Evolutionary conservation across 2,888 invertebrate genomes (phyloP).

Genomic region (Marronus borbonicus): DNA sequence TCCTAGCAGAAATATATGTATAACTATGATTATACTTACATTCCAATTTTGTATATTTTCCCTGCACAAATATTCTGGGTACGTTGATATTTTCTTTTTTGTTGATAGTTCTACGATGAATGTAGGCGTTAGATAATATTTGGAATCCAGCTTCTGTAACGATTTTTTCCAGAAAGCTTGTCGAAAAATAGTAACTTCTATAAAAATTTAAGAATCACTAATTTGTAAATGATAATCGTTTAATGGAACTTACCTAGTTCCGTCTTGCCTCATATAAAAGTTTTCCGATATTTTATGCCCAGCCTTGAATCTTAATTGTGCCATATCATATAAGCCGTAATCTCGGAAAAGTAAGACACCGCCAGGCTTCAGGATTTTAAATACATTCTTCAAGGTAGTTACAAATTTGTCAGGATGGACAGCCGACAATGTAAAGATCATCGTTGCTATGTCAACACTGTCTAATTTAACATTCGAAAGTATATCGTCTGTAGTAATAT

Average conservation of each 20-base stretch:
- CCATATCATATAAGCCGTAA: conserved; percentile 96
- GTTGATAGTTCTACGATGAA: conserved; percentile 92
- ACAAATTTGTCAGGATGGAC: conserved; percentile 90
- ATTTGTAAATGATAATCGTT: too few relatives aligned
- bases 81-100: conserved; percentile 93
- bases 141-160: conserved; percentile 82
- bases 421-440: conserved; percentile 97
- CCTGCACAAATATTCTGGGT: conserved; percentile 94
- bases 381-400: conserved; percentile 77
- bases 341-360: conserved; percentile 92
- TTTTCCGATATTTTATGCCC: conserved; percentile 94
- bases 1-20: background rate
- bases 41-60: conserved; percentile 79
- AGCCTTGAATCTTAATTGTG: conserved; percentile 93
- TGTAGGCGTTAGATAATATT: conserved; percentile 80
- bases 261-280: conserved; percentile 97
- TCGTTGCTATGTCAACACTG: conserved; percentile 85
- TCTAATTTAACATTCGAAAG: conserved; percentile 72
- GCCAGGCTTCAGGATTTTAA: conserved; percentile 78
- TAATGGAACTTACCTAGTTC: conserved; percentile 79
- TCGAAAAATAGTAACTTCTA: conserved; percentile 80
- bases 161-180: conserved; percentile 79
- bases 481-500: conserved; percentile 83
- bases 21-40: conserved; percentile 39
- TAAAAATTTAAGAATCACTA: background rate